Conservation (phyloP, 2,797 vertebrate species). For the Hippoglossus hippoglossus region DNA sequence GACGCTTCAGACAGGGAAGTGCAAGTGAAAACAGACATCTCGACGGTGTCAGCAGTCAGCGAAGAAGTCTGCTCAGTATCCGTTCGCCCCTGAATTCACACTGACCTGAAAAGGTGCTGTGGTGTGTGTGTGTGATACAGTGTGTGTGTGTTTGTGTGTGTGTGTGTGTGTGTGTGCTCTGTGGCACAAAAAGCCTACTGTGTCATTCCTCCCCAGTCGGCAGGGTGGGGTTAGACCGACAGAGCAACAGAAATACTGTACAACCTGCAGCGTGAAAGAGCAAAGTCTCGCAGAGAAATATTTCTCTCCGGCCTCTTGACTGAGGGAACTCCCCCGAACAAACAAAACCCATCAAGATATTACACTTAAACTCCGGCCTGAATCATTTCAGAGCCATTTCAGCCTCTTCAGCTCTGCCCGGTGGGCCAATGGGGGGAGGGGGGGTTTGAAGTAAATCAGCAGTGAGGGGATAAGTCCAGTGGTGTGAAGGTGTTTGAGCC, state of each 20-base stretch:
- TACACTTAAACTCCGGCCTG: conserved; percentile 36
- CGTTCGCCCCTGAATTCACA: conserved; percentile 40
- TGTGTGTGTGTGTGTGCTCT: conserved; percentile 2
- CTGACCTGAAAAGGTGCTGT: conserved; percentile 30
- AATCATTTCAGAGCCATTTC: conserved; percentile 35
- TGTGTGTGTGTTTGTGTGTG: conserved; percentile 4
- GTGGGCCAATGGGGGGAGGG: conserved; percentile 14
- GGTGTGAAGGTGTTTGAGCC: conserved; percentile 65
- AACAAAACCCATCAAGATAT: conserved; percentile 48
- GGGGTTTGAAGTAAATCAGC: conserved; percentile 57
- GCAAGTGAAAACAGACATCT: conserved; percentile 43
- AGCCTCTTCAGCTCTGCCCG: conserved; percentile 18
- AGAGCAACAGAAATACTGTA: conserved; percentile 19
- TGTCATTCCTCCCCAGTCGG: conserved; percentile 35
- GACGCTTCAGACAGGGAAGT: conserved; percentile 20
- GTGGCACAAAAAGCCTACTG: conserved; percentile 64
- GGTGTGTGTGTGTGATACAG: conserved; percentile 10
- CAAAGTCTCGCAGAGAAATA: background rate
- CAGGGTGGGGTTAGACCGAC: conserved; percentile 50
- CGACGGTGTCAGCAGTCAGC: conserved; percentile 14
- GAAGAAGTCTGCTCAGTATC: conserved; percentile 10
- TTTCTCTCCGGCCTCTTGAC: conserved; percentile 29
- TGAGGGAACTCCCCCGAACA: conserved; percentile 6
- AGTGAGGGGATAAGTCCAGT: conserved; percentile 37
- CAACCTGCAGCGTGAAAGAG: conserved; percentile 23